Conservation (phyloP, 2,113 vertebrate genomes). For the Pangasianodon gigas region DNA sequence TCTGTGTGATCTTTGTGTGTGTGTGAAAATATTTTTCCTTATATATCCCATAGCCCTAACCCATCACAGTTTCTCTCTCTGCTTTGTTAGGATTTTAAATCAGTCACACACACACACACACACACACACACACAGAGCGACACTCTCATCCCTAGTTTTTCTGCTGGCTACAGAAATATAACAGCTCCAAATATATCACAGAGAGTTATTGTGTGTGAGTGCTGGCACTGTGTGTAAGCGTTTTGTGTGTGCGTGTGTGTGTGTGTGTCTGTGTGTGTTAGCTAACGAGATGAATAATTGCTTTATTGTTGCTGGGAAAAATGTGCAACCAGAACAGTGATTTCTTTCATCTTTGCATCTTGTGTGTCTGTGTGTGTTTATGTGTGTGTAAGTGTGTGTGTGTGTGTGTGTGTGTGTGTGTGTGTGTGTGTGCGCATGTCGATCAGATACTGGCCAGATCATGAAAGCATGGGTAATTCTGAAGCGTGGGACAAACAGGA, state of each 20-base stretch:
- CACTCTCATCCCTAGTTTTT: not conserved
- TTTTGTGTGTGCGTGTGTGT: slow-evolving; percentile 2
- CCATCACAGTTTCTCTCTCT: not conserved
- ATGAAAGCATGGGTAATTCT: slow-evolving; percentile 2
- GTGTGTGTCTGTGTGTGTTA: slow-evolving; percentile 6
- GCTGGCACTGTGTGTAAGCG: not conserved
- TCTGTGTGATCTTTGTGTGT: not conserved
- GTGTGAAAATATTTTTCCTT: not conserved
- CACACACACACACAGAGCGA: slow-evolving; percentile 3
- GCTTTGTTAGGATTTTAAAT: not conserved
- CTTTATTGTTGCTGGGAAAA: slow-evolving; percentile 9
- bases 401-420: slow-evolving; percentile 5
- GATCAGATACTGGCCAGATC: not conserved
- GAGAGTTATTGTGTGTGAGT: not conserved
- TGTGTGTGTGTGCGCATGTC: not conserved
- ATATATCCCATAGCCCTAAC: not conserved
- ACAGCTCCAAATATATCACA: not conserved
- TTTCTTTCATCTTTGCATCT: slow-evolving; percentile 11
- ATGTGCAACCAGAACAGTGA: not conserved
- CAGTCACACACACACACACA: not conserved
- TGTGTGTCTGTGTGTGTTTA: not conserved
- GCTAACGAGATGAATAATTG: slow-evolving; percentile 4
- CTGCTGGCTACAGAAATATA: not conserved
- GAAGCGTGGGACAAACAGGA: not conserved
- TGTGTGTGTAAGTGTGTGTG: slow-evolving; percentile 14